A percentile compares a stretch with the other conserved stretches of the same genome.
Evolutionary conservation across 2,888 invertebrate genomes (phyloP).

Genomic region (Tillus elongatus): DNA sequence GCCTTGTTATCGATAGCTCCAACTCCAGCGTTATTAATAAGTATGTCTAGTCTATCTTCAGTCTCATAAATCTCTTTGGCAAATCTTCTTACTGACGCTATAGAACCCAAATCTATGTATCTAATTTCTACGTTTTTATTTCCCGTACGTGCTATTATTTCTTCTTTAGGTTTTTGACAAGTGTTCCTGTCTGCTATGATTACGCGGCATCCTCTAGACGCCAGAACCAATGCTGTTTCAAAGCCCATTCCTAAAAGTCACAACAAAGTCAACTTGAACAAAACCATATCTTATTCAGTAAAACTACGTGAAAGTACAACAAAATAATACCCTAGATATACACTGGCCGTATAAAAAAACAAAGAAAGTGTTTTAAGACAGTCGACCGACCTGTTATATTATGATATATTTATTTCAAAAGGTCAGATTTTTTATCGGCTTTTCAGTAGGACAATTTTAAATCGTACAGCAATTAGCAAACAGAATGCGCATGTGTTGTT

Average conservation of each 20-base stretch:
- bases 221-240: conserved; percentile 41
- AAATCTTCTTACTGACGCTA: conserved; percentile 52
- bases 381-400: no score
- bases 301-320: no score
- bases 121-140: conserved; percentile 38
- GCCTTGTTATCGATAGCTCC: conserved; percentile 42
- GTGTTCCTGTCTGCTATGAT: conserved; percentile 44
- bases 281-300: no score
- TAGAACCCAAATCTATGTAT: conserved; percentile 47
- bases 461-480: no score
- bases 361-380: no score
- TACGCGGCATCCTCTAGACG: conserved; percentile 45
- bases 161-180: conserved; percentile 31
- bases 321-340: no score
- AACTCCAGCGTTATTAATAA: conserved; percentile 58
- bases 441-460: no score
- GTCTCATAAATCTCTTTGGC: conserved; percentile 49
- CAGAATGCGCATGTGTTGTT: no score
- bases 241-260: conserved; percentile 44
- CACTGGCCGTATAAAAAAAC: no score
- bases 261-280: no score
- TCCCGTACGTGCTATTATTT: conserved; percentile 35
- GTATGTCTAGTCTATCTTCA: conserved; percentile 51
- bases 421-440: no score
- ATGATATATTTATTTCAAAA: no score